phyloP scores from a whole-genome alignment of 2,113 vertebrate genomes.

The Atlantisia rogersi region DNA sequence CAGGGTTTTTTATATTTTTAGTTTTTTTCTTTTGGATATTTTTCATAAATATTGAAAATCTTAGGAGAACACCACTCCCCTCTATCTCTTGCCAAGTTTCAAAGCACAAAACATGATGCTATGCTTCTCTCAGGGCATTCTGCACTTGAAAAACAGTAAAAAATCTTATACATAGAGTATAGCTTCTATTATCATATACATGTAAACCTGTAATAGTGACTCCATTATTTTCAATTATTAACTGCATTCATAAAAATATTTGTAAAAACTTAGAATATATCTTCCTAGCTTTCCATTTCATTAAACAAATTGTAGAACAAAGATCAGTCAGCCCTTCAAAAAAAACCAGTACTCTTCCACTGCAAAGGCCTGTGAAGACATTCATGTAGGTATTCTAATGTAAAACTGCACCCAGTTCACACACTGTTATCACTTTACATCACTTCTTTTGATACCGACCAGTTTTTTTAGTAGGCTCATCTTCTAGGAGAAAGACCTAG shows the following conservation, averaged over 20 bases:
- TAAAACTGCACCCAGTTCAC: background rate
- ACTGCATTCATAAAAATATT: background rate
- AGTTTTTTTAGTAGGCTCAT: background rate
- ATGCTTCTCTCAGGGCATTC: background rate
- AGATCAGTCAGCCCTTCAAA: background rate
- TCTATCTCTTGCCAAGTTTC: background rate
- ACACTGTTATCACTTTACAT: background rate
- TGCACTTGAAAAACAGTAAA: background rate
- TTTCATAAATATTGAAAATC: background rate
- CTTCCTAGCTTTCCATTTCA: background rate
- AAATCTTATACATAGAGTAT: background rate
- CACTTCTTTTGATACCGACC: background rate
- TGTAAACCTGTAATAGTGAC: background rate
- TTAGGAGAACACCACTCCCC: background rate
- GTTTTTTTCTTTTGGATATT: background rate
- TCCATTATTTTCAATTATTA: background rate
- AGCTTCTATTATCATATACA: background rate
- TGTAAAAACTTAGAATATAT: background rate
- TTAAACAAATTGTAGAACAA: background rate
- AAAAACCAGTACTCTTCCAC: background rate
- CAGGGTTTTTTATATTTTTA: background rate
- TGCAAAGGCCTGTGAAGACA: background rate
- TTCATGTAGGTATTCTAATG: rapidly evolving
- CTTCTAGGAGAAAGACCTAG: background rate
- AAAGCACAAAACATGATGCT: background rate